Evolutionary conservation across 2,797 vertebrate species (phyloP).

Genomic region (Oophaga sylvatica): DNA sequence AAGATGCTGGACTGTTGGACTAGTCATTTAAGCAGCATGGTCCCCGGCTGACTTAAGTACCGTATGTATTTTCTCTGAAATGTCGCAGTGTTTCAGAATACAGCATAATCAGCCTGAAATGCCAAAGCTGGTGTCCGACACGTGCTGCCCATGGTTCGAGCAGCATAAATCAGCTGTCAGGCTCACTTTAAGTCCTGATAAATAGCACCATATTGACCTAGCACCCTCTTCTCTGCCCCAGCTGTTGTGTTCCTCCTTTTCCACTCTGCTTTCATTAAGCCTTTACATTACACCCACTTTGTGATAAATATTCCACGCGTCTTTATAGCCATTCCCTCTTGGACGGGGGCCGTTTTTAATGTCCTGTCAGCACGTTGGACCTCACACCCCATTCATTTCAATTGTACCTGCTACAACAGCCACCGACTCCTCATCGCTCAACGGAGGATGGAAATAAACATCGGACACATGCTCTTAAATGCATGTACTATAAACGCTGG

Average conservation of each 20-base stretch:
- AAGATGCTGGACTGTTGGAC: no score
- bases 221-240: conserved; percentile 34
- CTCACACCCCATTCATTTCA: conserved; percentile 56
- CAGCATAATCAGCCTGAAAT: no score
- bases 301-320: conserved; percentile 82
- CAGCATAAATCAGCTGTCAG: no score
- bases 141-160: no score
- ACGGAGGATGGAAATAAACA: not conserved
- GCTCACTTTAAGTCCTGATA: conserved; percentile 19
- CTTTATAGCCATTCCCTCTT: conserved; percentile 92
- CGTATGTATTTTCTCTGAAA: no score
- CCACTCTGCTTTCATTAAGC: conserved; percentile 48
- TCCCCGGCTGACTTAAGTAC: no score
- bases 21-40: no score
- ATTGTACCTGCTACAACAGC: conserved; percentile 49
- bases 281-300: conserved; percentile 46
- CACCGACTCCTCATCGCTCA: conserved; percentile 44
- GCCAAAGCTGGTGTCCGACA: no score
- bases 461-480: conserved; percentile 13
- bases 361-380: conserved; percentile 80
- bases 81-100: no score
- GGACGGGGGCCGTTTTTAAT: conserved; percentile 87
- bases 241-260: conserved; percentile 25
- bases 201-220: conserved; percentile 26
- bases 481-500: not conserved